Evolutionary conservation across 2,113 vertebrate species (phyloP).

Genomic region (Mus musculus): DNA sequence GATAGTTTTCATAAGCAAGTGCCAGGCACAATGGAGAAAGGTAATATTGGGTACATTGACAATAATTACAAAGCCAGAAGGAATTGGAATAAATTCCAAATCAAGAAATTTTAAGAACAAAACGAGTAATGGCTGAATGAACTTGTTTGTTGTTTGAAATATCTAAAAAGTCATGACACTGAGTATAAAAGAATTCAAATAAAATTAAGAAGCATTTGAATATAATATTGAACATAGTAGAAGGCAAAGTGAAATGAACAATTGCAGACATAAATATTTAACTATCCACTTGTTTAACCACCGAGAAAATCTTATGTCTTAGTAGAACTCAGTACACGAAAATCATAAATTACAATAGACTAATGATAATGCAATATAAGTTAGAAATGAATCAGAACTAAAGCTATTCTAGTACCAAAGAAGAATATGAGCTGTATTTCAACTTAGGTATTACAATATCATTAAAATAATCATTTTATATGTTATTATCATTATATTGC

Average conservation of each 20-base stretch:
- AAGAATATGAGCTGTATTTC: background rate
- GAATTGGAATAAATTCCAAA: background rate
- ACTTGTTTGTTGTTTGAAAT: background rate
- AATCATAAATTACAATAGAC: background rate
- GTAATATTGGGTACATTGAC: background rate
- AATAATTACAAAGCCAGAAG: background rate
- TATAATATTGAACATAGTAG: background rate
- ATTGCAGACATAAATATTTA: background rate
- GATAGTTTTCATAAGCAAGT: slow-evolving; percentile 28
- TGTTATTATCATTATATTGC: background rate
- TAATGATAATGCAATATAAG: background rate
- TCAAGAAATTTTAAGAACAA: background rate
- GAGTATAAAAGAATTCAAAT: slow-evolving; percentile 12
- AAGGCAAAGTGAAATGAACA: background rate
- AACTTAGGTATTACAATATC: background rate
- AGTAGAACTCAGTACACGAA: slow-evolving; percentile 26
- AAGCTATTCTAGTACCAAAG: background rate
- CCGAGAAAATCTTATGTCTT: background rate
- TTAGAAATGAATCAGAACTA: background rate
- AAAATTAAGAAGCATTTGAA: background rate
- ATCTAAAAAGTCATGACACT: background rate
- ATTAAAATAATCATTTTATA: background rate
- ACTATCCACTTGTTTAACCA: background rate
- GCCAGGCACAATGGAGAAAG: background rate
- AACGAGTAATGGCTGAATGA: background rate